Conservation (phyloP, 2,797 vertebrate species). For the Pseudochromis fuscus region DNA sequence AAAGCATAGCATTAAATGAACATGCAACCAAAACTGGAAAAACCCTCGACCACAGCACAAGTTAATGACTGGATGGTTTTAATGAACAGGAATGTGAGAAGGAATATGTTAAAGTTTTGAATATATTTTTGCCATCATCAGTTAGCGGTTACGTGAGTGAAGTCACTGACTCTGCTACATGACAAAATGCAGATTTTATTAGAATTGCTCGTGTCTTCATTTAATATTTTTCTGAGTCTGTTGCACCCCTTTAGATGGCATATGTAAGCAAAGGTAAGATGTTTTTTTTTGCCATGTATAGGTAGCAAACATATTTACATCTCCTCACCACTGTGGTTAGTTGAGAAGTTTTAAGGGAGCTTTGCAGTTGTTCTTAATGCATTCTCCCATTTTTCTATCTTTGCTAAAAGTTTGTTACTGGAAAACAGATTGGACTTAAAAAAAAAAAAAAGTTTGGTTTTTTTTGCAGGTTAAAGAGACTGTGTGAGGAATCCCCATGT, state of each 20-base stretch:
- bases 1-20: constrained; percentile 55
- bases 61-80: constrained; percentile 7
- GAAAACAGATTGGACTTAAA: constrained; percentile 30
- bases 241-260: not conserved
- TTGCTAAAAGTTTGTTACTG: constrained; percentile 49
- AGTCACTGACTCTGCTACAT: not conserved
- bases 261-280: constrained; percentile 18
- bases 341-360: constrained; percentile 43
- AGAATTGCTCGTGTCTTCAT: not conserved
- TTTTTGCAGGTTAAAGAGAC: constrained; percentile 30
- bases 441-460: constrained; percentile 13
- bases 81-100: constrained; percentile 1
- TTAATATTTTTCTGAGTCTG: constrained; percentile 3
- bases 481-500: constrained; percentile 2
- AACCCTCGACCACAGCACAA: constrained; percentile 54
- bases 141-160: constrained; percentile 17
- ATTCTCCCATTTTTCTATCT: constrained; percentile 60
- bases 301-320: constrained; percentile 38
- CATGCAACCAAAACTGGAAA: constrained; percentile 48
- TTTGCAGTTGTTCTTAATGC: constrained; percentile 39
- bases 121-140: constrained; percentile 13
- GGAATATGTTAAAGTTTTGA: constrained; percentile 2
- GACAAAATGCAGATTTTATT: constrained; percentile 46
- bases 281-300: constrained; percentile 17
- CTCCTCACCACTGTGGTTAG: constrained; percentile 54